Conservation (phyloP, 2,888 invertebrate genomes). For the Cheilosia grossa region DNA sequence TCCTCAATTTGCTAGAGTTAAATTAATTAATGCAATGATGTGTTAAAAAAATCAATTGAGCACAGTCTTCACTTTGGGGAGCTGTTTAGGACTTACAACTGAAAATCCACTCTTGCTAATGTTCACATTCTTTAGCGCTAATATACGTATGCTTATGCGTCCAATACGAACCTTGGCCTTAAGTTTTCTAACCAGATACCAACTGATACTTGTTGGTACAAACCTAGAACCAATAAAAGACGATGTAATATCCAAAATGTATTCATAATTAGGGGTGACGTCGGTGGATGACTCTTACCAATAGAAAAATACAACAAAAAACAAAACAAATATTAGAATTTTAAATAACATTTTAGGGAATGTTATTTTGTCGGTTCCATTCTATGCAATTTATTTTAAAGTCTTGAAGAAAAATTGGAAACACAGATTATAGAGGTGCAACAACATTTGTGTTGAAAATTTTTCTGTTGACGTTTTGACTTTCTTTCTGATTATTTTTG, state of each 20-base stretch:
- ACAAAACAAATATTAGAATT: conserved; percentile 77
- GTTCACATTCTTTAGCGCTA: conserved; percentile 90
- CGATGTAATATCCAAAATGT: no score
- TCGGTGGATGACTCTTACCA: conserved; percentile 77
- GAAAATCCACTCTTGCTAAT: conserved; percentile 91
- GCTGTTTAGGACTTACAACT: conserved; percentile 84
- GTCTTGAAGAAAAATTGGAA: conserved; percentile 19
- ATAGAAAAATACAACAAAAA: conserved; percentile 79
- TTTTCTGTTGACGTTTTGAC: conserved; percentile 48
- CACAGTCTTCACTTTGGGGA: background rate
- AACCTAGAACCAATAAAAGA: conserved; percentile 84
- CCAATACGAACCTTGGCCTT: conserved; percentile 92
- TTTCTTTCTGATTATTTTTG: conserved; percentile 18
- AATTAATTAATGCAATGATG: conserved; percentile 24
- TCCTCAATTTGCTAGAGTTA: conserved; percentile 90
- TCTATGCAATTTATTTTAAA: conserved; percentile 12
- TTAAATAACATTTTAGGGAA: conserved; percentile 79
- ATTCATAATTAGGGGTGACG: conserved; percentile 44
- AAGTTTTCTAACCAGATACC: conserved; percentile 91
- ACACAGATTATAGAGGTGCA: conserved; percentile 23
- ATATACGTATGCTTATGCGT: conserved; percentile 90
- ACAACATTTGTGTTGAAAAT: conserved; percentile 54
- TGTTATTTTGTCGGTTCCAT: conserved; percentile 22
- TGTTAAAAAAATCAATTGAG: conserved; percentile 75
- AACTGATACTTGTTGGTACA: conserved; percentile 90